Evolutionary conservation across 2,888 invertebrate genomes (phyloP).

Genomic region (Microctonus aethiopoides): DNA sequence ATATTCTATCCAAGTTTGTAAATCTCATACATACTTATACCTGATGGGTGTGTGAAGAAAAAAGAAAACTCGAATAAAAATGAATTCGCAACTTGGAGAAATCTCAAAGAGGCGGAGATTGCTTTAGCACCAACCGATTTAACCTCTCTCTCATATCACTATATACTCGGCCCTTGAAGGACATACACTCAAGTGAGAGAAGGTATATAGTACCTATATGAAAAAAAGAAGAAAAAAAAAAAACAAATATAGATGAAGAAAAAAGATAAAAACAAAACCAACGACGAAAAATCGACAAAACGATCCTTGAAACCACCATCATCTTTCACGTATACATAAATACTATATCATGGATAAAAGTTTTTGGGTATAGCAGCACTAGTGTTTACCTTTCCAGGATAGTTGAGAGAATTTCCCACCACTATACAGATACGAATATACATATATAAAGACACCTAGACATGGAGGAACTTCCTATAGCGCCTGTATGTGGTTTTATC

Average conservation of each 20-base stretch:
- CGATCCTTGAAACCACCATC: no score
- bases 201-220: no score
- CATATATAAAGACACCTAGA: slow-evolving; percentile 8
- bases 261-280: no score
- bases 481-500: slow-evolving; percentile 60
- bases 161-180: no score
- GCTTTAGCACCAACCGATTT: no score
- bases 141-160: no score
- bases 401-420: not conserved
- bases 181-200: no score
- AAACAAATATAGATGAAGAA: no score
- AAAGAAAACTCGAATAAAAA: no score
- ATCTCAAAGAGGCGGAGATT: slow-evolving; percentile 16
- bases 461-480: slow-evolving; percentile 12
- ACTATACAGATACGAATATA: not conserved
- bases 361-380: not conserved
- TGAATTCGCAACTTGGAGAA: not conserved
- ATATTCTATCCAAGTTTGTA: not conserved
- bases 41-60: not conserved
- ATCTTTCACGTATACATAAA: no score
- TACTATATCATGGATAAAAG: not conserved
- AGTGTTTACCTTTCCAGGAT: not conserved
- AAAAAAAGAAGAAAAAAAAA: no score
- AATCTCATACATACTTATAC: not conserved
- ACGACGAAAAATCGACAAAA: no score